These are phyloP conservation scores for Oscheius sp. DNA, from an alignment of 2,888 invertebrate genomes.

Conservation along the genomic window DNA sequence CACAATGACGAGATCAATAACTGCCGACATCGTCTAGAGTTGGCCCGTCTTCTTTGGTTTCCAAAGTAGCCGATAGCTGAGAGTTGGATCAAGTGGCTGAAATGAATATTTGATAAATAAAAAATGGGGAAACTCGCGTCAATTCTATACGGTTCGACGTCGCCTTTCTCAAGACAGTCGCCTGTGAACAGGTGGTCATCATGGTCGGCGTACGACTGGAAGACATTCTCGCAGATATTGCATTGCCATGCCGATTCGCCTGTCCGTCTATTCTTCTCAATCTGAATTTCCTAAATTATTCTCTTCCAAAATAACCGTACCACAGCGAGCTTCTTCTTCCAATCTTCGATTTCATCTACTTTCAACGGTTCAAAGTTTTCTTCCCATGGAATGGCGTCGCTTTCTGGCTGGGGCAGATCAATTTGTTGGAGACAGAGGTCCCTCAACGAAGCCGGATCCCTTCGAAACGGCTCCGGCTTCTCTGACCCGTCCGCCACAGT, in stretches of 20 bases:
- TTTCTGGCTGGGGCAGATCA: not conserved
- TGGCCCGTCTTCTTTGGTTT: conserved; percentile 22
- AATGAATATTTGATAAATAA: too few relatives aligned
- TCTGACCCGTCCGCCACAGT: not conserved
- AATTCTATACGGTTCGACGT: not conserved
- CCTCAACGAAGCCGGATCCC: not conserved
- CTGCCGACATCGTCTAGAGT: not conserved
- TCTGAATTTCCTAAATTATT: not conserved
- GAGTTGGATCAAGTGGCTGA: conserved; percentile 15
- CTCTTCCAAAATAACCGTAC: too few relatives aligned
- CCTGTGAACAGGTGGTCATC: conserved; percentile 7
- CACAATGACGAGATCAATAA: not conserved
- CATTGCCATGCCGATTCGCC: conserved; percentile 10
- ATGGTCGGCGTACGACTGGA: conserved; percentile 5
- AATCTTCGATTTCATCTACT: not conserved
- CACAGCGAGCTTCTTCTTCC: not conserved
- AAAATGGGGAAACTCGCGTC: not conserved
- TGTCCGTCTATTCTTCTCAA: not conserved
- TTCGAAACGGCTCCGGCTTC: not conserved
- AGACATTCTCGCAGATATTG: conserved; percentile 3
- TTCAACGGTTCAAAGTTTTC: not conserved
- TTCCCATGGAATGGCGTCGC: not conserved
- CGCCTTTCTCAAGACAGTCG: not conserved
- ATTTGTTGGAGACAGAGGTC: conserved; percentile 1
- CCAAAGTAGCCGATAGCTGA: conserved; percentile 1